Base-by-base conservation (phyloP, 2,113 vertebrate species). In the Bubo bubo region DNA sequence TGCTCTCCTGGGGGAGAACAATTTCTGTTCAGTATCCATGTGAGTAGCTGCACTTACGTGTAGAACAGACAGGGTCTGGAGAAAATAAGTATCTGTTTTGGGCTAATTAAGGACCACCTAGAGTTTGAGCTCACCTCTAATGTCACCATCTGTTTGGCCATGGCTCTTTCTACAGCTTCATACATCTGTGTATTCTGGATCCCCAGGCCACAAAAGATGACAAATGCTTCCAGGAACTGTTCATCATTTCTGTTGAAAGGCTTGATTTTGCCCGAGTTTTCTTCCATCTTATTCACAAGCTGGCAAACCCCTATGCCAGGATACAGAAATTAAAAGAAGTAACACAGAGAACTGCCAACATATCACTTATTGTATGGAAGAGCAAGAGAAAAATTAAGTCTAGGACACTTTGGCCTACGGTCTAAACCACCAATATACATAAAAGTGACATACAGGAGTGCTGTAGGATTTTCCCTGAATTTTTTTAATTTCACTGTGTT, bases 171-270 rank as follows among this genome's bases (percentile, higher is more conserved):
- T 96, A 99, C 99, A 0, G 98, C 98, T 92, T 99, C 99, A 1
- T 99, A 99, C 99, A 99, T 99, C 98, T 99, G 99, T 3, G 99
- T 99, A 95, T 99, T 99, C 98, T 99, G 99, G 93, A 99, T 99
- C 49, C 99, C 99, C 56, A 99, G 98, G 47, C 99, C 99, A 55
- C 99, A 99, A 95, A 99, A 99, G 97, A 99, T 99, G 90, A 99
- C 99, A 18, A 99, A 99, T 1, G 99, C 99, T 98, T 99, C 99
- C 94, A 99, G 97, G 97, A 99, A 99, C 97, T 99, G 99, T 64
- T 99, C 99, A 24, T 99, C 99, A 12, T 99, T 99, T 88, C 99
- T 98, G 98, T 99, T 99, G 98, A 99, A 99, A 87, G 99, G 98
- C 90, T 99, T 99, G 52, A 99, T 97, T 91, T 98, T 98, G 55